These are phyloP conservation scores for Phalanger gymnotis DNA, from an alignment of 2,797 vertebrate genomes.

Conservation along the genomic window DNA sequence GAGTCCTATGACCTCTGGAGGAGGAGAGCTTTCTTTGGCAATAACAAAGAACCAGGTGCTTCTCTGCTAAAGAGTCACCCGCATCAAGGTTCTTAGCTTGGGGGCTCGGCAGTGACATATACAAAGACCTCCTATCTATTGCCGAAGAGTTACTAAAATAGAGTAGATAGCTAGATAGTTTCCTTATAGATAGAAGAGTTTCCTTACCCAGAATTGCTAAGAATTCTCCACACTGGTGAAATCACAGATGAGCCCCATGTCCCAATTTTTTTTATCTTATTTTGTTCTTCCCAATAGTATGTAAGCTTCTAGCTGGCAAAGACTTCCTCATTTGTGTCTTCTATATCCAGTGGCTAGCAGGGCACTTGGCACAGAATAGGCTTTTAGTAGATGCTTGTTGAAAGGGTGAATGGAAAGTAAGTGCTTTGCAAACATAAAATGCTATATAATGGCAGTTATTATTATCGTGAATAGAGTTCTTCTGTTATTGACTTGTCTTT, in stretches of 20 bases:
- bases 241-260: neutral
- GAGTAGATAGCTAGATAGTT: neutral
- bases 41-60: constrained; percentile 9
- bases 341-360: neutral
- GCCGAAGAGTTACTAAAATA: neutral
- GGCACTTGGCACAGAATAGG: neutral
- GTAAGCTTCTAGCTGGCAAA: neutral
- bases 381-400: neutral
- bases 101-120: neutral
- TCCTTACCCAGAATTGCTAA: neutral
- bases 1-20: neutral
- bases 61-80: neutral
- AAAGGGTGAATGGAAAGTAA: neutral
- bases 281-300: neutral
- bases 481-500: neutral
- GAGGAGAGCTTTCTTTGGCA: neutral
- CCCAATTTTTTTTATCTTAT: neutral
- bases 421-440: neutral
- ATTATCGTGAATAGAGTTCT: neutral
- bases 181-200: no score
- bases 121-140: neutral
- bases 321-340: neutral
- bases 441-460: neutral
- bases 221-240: neutral
- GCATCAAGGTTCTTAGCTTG: neutral